Percentiles rank a stretch among this genome's conserved stretches.
These are phyloP conservation scores for Drepana falcataria DNA, from an alignment of 2,888 invertebrate genomes.

Conservation along the genomic window DNA sequence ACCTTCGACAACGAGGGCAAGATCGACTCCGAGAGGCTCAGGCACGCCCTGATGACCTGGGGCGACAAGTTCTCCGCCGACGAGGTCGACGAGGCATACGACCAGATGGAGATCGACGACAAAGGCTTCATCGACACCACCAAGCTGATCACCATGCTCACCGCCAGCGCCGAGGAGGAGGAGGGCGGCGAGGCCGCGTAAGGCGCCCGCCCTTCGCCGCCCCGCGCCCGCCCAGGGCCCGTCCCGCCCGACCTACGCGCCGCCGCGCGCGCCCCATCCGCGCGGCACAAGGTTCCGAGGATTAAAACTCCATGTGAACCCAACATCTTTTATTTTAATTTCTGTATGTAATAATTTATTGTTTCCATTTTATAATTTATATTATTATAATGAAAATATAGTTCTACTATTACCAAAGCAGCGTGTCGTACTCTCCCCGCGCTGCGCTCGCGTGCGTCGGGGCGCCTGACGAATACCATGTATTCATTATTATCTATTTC, in stretches of 20 bases:
- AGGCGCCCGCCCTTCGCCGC: constrained; percentile 21
- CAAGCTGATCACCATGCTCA: constrained; percentile 92
- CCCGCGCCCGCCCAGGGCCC: constrained; percentile 16
- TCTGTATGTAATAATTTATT: constrained; percentile 73
- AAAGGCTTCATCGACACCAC: constrained; percentile 93
- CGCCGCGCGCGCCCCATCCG: not conserved
- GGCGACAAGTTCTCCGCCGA: constrained; percentile 94
- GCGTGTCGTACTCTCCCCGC: constrained; percentile 56
- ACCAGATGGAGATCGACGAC: constrained; percentile 95
- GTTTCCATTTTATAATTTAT: constrained; percentile 77
- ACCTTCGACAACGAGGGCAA: constrained; percentile 93
- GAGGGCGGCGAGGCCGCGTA: constrained; percentile 80
- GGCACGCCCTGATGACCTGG: constrained; percentile 94
- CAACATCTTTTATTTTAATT: constrained; percentile 58
- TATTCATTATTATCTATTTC: constrained; percentile 59
- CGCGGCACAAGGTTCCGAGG: constrained; percentile 41
- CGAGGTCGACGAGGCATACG: constrained; percentile 95
- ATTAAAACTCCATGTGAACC: constrained; percentile 59
- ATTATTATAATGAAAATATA: constrained; percentile 72
- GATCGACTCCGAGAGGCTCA: constrained; percentile 93
- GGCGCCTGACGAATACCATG: constrained; percentile 54
- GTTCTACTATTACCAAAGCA: constrained; percentile 66
- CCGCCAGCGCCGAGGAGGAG: constrained; percentile 91
- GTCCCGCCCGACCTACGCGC: constrained; percentile 33
- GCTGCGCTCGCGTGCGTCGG: constrained; percentile 14